Evolutionary conservation across 2,888 invertebrate species (phyloP), one percentile per base, ranked within the genome.

Genomic region (Caenorhabditis zanzibari): DNA sequence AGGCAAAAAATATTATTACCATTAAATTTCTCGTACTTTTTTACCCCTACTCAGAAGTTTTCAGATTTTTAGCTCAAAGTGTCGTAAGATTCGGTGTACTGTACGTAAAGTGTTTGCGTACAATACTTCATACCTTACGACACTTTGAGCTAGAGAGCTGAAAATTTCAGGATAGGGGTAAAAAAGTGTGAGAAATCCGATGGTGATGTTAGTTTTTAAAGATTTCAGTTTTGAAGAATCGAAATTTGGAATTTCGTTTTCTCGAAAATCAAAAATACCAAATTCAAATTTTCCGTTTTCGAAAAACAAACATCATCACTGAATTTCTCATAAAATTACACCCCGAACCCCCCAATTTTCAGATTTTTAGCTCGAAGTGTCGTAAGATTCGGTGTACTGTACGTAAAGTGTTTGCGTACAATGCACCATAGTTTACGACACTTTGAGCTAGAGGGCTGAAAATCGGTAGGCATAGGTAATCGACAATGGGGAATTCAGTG

Each of bases 91-190:
- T 1, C 1, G 35, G 22, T 35, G 38, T 19, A 22, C 38, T 61
- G 59, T 38, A 35, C 35, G 59, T 38, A 61, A 61, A 26, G 35
- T 35, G n/a, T n/a, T 56, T 56, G 56, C 56, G 56, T 26, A 56
- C 59, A 19, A 19, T 61, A 10, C 59, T 1, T 24, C 0, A 22
- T 3, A 41, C 28, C 5, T 41, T 38, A 61, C 59, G 38, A 61
- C 59, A 35, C 38, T 38, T 59, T 32, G 59, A 54, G 56, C 28
- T 28, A 19, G 5, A 38, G 19, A n/a, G n/a, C 19, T 19, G 6
- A 38, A 61, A 38, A 22, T 22, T 7, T 32, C 32, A 32, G 32
- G 32, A 7, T 32, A 32, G 32, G 7, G 32, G 32, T 32, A 32
- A 7, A 32, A 32, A 32, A 32, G 32, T 32, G 7, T 32, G 32